phyloP scores from a whole-genome alignment of 2,888 invertebrate genomes.

The Allygus modestus region DNA sequence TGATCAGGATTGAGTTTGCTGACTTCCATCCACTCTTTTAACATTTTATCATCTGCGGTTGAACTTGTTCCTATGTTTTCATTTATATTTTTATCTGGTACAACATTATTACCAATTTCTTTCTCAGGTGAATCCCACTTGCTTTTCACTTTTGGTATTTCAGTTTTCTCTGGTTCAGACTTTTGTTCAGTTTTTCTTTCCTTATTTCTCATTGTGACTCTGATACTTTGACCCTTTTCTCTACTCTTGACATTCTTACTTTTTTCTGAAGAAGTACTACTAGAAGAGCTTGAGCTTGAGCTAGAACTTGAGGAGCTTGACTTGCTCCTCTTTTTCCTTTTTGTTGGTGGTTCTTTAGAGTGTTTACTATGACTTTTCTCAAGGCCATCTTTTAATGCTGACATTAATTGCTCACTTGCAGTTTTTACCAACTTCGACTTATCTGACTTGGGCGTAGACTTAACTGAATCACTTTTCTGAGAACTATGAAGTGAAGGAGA shows the following conservation, averaged over 20 bases:
- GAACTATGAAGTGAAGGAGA: conserved; percentile 11
- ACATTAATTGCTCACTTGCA: conserved; percentile 61
- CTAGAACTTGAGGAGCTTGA: conserved; percentile 60
- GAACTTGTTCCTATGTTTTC: not conserved
- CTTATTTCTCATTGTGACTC: conserved; percentile 82
- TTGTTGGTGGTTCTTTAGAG: conserved; percentile 35
- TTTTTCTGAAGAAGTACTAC: conserved; percentile 41
- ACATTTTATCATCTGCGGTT: conserved; percentile 71
- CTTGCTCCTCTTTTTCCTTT: conserved; percentile 32
- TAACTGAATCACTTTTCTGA: conserved; percentile 18
- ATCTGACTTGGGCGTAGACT: not conserved
- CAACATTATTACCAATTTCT: conserved; percentile 8
- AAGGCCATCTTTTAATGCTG: conserved; percentile 45
- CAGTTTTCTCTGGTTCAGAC: not conserved
- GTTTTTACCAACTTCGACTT: conserved; percentile 47
- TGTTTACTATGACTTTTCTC: conserved; percentile 27
- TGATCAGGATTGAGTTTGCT: conserved; percentile 53
- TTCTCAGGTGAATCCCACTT: conserved; percentile 64
- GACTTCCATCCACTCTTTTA: conserved; percentile 77
- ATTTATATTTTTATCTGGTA: not conserved
- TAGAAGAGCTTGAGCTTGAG: conserved; percentile 55
- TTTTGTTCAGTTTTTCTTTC: conserved; percentile 18
- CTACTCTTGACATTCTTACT: conserved; percentile 68
- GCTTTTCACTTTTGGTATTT: conserved; percentile 62
- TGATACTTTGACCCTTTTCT: conserved; percentile 80